Percentiles rank a stretch among this genome's conserved stretches.
Evolutionary conservation across 1,140 invertebrate species (phyloP).

Genomic region (Physella acuta): DNA sequence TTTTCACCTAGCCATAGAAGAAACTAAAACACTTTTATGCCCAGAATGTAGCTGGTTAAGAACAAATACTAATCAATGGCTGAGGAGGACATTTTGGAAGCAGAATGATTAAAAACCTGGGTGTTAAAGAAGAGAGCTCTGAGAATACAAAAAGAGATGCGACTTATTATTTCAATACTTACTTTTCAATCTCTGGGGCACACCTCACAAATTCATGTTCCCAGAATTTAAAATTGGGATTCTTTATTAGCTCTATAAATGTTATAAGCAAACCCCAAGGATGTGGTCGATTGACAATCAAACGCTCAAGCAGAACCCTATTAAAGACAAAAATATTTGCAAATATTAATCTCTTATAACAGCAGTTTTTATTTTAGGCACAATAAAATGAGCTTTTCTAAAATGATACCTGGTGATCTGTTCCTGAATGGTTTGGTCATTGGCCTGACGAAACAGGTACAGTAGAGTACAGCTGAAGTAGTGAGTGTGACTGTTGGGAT

Average conservation of each 20-base stretch:
- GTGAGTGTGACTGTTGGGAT: conserved; percentile 98
- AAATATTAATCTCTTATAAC: no score
- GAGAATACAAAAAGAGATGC: no score
- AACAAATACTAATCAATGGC: no score
- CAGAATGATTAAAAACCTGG: no score
- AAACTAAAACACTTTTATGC: no score
- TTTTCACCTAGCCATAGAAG: no score
- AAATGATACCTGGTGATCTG: conserved; percentile 67
- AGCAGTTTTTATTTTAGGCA: background rate
- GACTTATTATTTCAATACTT: no score
- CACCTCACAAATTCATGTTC: conserved; percentile 98
- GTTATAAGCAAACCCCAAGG: conserved; percentile 99
- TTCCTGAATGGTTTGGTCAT: conserved; percentile 92
- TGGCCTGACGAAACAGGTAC: conserved; percentile 97
- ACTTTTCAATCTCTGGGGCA: conserved; percentile 96
- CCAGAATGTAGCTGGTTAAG: no score
- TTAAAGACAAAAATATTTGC: conserved; percentile 24
- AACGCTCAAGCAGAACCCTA: conserved; percentile 90
- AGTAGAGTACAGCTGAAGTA: conserved; percentile 97
- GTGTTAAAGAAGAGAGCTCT: no score
- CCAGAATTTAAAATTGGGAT: conserved; percentile 99
- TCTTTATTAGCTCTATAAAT: conserved; percentile 98
- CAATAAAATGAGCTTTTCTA: background rate
- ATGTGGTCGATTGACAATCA: conserved; percentile 97
- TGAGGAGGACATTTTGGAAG: no score